Base-by-base conservation (phyloP, 1,140 invertebrate genomes). In the Leptinotarsa undecemlineata region DNA sequence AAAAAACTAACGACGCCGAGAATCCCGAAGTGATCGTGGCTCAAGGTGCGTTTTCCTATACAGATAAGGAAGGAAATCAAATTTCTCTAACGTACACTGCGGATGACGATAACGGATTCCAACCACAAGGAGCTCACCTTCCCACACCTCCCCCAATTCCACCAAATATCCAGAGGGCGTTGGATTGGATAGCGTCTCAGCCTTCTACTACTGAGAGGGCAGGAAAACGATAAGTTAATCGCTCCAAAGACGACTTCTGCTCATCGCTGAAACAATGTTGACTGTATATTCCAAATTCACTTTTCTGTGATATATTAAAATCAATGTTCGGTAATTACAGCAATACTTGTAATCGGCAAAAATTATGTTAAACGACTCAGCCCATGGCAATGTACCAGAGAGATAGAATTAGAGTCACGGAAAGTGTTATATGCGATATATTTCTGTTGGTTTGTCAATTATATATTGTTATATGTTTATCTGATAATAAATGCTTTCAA, bases 21-120 rank as follows among this genome's bases (percentile, higher is more conserved):
- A 84, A 87, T 51, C 87, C 86, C 77, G 88, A 91, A 79, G 89
- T 90, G 57, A 88, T 91, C 71, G 87, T 91, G 20, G 91, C 91
- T 5, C 88, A 90, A 82, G 93, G 93, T 57, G 90, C 89, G n/a
- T 94, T 89, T 75, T 92, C 92, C 66, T 96, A 95, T 83, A 94
- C 93, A 1, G 92, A 93, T 15, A 92, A 92, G 1, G 93, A 95
- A 80, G 94, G 94, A 69, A 91, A 90, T 61, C 88, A 92, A 21
- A 93, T 95, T 75, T 86, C 89, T 1, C 85, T 96, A 1, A 90
- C 89, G 72, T 96, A 96, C 83, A 88, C 90, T 3, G 94, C 94
- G 2, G 94, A 95, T 83, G 91, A 92, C 80, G 92, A 92, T 79
- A 90, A 90, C 74, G 92, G 92, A 26, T 94, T 94, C 81, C 89